These are phyloP conservation scores for Danaus chrysippus DNA, from an alignment of 2,888 invertebrate species.

Conservation along the genomic window DNA sequence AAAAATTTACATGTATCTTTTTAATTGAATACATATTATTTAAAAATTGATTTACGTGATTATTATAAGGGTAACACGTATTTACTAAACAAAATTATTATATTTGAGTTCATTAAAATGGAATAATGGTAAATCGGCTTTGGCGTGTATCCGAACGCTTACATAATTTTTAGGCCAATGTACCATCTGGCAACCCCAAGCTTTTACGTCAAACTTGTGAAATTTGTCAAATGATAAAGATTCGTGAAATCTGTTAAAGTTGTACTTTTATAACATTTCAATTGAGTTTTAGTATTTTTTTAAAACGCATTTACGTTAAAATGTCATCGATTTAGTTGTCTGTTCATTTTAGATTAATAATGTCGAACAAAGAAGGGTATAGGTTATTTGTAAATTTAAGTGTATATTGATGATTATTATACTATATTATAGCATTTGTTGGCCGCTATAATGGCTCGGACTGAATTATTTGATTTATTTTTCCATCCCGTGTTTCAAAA, in stretches of 20 bases:
- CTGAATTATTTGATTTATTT: constrained; percentile 75
- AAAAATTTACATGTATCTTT: too few relatives aligned
- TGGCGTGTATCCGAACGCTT: constrained; percentile 36
- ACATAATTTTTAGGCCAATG: constrained; percentile 10
- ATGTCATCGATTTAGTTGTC: constrained; percentile 21
- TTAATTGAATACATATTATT: too few relatives aligned
- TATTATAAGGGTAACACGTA: too few relatives aligned
- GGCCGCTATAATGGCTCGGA: constrained; percentile 67
- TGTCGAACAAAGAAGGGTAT: constrained; percentile 61
- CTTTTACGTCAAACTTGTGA: constrained; percentile 43
- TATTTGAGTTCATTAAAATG: not conserved
- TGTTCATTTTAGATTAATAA: constrained; percentile 42
- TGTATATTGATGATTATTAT: constrained; percentile 48
- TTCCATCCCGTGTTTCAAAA: constrained; percentile 78
- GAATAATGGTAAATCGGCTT: constrained; percentile 3
- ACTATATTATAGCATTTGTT: constrained; percentile 42
- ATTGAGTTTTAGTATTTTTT: constrained; percentile 35
- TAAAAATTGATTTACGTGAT: too few relatives aligned
- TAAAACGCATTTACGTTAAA: constrained; percentile 32
- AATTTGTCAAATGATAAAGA: constrained; percentile 57
- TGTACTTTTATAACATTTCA: constrained; percentile 14
- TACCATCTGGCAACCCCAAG: constrained; percentile 46
- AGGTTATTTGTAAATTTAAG: constrained; percentile 52
- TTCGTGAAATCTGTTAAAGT: constrained; percentile 25
- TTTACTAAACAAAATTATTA: too few relatives aligned